phyloP scores from a whole-genome alignment of 35 echinoderm and acorn worm genomes.

The Patiria miniata region DNA sequence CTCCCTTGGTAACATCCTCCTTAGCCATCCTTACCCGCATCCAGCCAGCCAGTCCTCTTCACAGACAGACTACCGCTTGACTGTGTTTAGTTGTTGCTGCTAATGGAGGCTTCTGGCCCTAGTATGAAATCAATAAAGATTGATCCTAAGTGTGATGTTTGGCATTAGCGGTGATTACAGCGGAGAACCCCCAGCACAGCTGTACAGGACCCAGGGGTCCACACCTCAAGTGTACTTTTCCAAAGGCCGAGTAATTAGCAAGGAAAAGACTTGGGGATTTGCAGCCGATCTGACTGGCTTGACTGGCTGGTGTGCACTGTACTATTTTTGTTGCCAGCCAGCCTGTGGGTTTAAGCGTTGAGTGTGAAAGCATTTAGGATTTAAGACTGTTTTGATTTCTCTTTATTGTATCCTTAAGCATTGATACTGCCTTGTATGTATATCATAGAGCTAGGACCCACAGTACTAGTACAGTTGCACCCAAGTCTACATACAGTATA shows the following conservation, averaged over 20 bases:
- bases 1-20: neutral
- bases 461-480: no score
- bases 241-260: constrained; percentile 31
- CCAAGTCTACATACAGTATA: no score
- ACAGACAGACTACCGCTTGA: neutral
- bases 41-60: neutral
- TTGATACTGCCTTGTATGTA: no score
- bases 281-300: neutral
- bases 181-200: neutral
- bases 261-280: constrained; percentile 11
- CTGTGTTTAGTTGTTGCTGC: constrained; percentile 2
- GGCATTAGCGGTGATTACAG: constrained; percentile 13
- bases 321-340: neutral
- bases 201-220: neutral
- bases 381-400: constrained; percentile 7
- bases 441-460: no score
- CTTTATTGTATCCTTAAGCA: no score
- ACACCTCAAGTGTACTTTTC: constrained; percentile 2
- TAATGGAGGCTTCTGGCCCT: constrained; percentile 13
- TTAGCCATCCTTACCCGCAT: neutral
- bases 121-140: constrained; percentile 29
- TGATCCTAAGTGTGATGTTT: constrained; percentile 25
- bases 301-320: neutral
- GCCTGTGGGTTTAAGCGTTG: constrained; percentile 1
- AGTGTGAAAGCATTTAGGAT: constrained; percentile 1